These are phyloP conservation scores for Chaetodon auriga DNA, from an alignment of 2,113 vertebrate genomes.

Conservation along the genomic window DNA sequence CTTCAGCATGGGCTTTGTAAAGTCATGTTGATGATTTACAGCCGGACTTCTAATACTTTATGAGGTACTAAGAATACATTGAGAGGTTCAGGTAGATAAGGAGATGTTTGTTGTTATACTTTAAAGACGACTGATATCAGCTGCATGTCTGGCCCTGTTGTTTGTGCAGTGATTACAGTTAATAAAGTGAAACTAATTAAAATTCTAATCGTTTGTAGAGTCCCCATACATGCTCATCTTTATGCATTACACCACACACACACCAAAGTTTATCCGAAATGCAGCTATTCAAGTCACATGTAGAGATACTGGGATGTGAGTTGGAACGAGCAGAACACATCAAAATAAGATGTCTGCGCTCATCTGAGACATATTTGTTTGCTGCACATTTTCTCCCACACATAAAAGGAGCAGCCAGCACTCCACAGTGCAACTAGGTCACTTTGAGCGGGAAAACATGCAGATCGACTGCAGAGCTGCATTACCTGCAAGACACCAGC, in stretches of 20 bases:
- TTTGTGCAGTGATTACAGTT: neutral
- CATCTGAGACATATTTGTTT: neutral
- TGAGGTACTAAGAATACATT: neutral
- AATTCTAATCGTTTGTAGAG: neutral
- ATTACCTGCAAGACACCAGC: slow-evolving; percentile 57
- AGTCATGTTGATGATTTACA: slow-evolving; percentile 11
- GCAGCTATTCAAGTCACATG: too few species aligned
- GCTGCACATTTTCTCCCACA: slow-evolving; percentile 4
- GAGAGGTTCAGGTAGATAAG: neutral
- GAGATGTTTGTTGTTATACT: neutral
- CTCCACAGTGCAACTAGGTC: slow-evolving; percentile 53
- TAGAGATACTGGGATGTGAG: neutral
- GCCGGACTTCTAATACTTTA: neutral
- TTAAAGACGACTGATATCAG: neutral
- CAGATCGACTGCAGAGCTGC: slow-evolving; percentile 7
- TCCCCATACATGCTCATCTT: too few species aligned
- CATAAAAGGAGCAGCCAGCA: neutral
- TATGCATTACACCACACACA: neutral
- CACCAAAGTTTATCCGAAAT: neutral
- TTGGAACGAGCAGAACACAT: neutral
- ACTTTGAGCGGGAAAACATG: slow-evolving; percentile 67
- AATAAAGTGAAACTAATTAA: neutral
- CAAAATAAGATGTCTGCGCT: neutral
- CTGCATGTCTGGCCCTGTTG: neutral
- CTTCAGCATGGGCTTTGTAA: neutral